Percentiles rank a stretch among this genome's conserved stretches.
These are phyloP conservation scores for Dromius quadrimaculatus DNA, from an alignment of 2,888 invertebrate species.

Conservation along the genomic window DNA sequence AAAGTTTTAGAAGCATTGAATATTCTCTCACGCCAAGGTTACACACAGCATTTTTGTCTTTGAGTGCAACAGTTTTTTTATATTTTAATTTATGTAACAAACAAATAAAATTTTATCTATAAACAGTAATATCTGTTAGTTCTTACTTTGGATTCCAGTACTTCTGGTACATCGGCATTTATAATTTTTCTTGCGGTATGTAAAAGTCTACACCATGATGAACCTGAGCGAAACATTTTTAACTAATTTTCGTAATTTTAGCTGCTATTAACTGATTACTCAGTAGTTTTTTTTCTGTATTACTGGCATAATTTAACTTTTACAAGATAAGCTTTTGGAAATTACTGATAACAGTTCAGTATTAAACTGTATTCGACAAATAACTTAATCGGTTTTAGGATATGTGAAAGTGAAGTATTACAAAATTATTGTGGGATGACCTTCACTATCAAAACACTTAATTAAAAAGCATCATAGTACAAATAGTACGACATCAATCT, in stretches of 20 bases:
- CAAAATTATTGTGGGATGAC: not conserved
- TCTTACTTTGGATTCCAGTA: slow-evolving; percentile 41
- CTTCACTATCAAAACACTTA: slow-evolving; percentile 33
- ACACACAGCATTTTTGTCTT: slow-evolving; percentile 10
- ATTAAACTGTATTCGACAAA: slow-evolving; percentile 10
- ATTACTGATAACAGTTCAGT: slow-evolving; percentile 5
- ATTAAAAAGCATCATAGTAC: slow-evolving; percentile 5
- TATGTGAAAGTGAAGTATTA: slow-evolving; percentile 21
- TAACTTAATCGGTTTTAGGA: not conserved
- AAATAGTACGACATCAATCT: not conserved
- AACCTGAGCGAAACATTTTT: slow-evolving; percentile 37
- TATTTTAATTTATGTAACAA: not conserved
- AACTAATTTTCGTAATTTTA: not conserved
- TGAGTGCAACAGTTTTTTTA: slow-evolving; percentile 8
- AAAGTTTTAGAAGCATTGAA: slow-evolving; percentile 12
- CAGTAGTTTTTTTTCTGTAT: not conserved
- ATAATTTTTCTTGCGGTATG: slow-evolving; percentile 42
- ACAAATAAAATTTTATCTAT: not conserved
- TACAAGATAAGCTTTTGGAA: slow-evolving; percentile 4
- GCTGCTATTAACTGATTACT: slow-evolving; percentile 4
- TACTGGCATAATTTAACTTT: slow-evolving; percentile 20
- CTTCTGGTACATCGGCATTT: slow-evolving; percentile 21
- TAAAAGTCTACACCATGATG: slow-evolving; percentile 33
- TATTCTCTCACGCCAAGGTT: slow-evolving; percentile 12
- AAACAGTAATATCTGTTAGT: not conserved